These are phyloP conservation scores for Tragelaphus strepsiceros DNA, from an alignment of 2,113 vertebrate species.

Conservation along the genomic window DNA sequence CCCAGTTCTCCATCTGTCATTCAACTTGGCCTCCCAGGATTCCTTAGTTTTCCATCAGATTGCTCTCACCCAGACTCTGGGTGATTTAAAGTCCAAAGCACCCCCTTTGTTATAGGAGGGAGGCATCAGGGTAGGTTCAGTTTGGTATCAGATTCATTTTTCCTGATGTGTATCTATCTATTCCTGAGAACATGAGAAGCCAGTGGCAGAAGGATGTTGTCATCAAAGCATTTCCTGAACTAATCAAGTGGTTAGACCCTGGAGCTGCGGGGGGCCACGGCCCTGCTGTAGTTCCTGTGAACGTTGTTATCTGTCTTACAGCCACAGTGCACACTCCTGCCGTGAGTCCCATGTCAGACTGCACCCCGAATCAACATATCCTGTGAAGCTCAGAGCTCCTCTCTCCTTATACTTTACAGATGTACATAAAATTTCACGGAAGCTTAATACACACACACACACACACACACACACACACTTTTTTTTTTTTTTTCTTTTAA, in stretches of 20 bases:
- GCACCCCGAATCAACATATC: no score
- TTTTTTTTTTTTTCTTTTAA: neutral
- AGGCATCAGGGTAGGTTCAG: accelerated
- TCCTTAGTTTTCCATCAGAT: neutral
- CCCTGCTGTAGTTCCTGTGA: neutral
- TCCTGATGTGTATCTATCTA: neutral
- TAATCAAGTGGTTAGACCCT: neutral
- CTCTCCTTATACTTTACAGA: neutral
- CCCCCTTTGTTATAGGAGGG: neutral
- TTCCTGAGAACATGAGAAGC: neutral
- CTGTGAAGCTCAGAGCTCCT: neutral
- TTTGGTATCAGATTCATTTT: neutral
- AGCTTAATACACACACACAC: neutral
- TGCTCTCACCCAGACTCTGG: neutral
- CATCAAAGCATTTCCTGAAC: neutral
- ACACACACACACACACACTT: neutral
- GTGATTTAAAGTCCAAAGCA: neutral
- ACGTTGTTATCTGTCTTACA: no score
- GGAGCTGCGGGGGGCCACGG: no score
- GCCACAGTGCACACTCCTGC: neutral
- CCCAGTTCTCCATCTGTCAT: neutral
- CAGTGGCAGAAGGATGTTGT: neutral
- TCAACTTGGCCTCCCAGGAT: neutral
- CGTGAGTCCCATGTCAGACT: neutral
- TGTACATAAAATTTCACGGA: neutral